Evolutionary conservation across 37 sponge, comb jelly and placozoan genomes (phyloP), one percentile per base, ranked within the genome.

Genomic region (Crambe crambe): DNA sequence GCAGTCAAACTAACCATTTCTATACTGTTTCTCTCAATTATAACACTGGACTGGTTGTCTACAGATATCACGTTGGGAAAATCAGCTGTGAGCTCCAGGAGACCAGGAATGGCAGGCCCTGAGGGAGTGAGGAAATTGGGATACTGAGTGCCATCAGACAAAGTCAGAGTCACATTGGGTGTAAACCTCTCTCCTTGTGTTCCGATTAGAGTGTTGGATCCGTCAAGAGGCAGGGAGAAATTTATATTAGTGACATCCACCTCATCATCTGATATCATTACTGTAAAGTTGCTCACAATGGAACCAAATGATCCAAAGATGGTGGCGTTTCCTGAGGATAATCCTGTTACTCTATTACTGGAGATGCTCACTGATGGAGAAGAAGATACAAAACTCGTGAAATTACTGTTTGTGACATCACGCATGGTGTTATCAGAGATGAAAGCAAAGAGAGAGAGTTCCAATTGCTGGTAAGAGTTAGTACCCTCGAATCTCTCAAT

Each of bases 71-170:
- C 73, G 21, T 41, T 32, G 26, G 56, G 39, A 64, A 8, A 56
- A 9, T 68, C 30, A 25, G 70, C 42, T 74, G 68, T 21, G 27
- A 91, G 71, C n/a, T 40, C 17, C 3, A 91, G 61, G 17, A 84
- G 21, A 15, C 73, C 75, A 10, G 59, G 44, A 47, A 79, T 26
- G 9, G 68, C 59, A 21, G 74, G 75, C 1, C 83, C 80, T 20
- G 15, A 9, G 10, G 70, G 23, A 8, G 72, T 39, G 15, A 87
- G 42, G 63, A 81, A 77, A 30, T 77, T 76, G 0, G 70, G 65
- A 22, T 70, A 56, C 4, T 51, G 21, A 0, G 75, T 66, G 4
- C 83, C 87, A 73, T 91, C 87, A 58, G 75, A 78, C 72, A 91
- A 80, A 4, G 21, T 23, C 41, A 87, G 77, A 15, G 63, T 78